phyloP scores from a whole-genome alignment of 2,113 vertebrate genomes.

The Ptilonorhynchus violaceus region DNA sequence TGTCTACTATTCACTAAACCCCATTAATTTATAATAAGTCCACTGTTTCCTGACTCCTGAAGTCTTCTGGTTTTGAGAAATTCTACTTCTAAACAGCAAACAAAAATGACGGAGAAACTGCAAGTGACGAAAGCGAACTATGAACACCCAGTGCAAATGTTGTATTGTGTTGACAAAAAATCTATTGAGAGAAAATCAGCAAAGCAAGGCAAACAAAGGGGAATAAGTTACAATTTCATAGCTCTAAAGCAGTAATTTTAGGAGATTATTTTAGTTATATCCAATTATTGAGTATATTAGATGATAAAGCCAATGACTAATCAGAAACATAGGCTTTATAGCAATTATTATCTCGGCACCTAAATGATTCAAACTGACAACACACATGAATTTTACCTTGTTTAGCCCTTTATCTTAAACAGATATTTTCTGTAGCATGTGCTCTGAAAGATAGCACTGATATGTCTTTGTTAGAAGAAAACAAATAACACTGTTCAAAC shows the following conservation, averaged over 20 bases:
- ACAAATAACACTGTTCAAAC: conserved; percentile 11
- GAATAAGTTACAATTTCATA: background rate
- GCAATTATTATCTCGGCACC: conserved; percentile 5
- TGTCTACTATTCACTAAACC: background rate
- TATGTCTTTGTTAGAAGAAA: conserved; percentile 45
- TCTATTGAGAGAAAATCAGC: background rate
- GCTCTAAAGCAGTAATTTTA: conserved; percentile 21
- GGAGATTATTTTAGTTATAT: conserved; percentile 19
- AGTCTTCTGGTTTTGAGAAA: background rate
- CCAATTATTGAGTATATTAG: background rate
- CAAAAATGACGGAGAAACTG: background rate
- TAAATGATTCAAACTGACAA: conserved; percentile 7
- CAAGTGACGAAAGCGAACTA: conserved; percentile 7
- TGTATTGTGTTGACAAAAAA: background rate
- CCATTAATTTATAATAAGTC: background rate
- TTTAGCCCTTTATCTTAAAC: background rate
- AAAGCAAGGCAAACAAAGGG: background rate
- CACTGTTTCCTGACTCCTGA: background rate
- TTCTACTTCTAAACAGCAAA: background rate
- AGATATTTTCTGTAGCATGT: background rate
- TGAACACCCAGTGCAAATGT: background rate
- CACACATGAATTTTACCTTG: background rate
- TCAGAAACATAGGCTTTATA: background rate
- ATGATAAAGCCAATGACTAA: background rate
- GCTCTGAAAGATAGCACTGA: background rate